Percentiles rank a stretch among this genome's conserved stretches.
Conservation (phyloP, 2,797 vertebrate species). For the Lagorchestes hirsutus region DNA sequence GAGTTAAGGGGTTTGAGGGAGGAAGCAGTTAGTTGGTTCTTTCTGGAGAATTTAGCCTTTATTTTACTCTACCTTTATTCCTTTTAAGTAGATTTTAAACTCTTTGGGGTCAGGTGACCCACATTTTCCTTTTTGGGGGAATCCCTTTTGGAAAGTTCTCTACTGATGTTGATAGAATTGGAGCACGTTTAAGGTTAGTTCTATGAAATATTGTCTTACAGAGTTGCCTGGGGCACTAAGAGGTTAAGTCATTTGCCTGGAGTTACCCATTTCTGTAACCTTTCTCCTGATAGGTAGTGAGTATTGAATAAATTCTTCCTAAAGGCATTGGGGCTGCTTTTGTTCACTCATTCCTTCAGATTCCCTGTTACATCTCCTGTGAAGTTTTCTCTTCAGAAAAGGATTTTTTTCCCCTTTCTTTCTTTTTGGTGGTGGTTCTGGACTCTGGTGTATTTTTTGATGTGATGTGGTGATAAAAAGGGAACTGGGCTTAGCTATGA, state of each 20-base stretch:
- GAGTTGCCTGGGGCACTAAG: neutral
- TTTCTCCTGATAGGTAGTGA: neutral
- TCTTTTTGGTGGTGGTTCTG: neutral
- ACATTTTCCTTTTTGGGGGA: neutral
- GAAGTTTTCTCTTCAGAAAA: neutral
- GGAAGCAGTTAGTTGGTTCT: neutral
- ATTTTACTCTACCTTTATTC: neutral
- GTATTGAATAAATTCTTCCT: neutral
- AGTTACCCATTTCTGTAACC: neutral
- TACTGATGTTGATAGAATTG: neutral
- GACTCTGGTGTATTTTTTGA: neutral
- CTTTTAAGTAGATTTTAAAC: neutral
- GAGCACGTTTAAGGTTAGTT: neutral
- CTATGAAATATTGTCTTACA: neutral
- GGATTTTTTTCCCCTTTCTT: neutral
- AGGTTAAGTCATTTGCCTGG: neutral
- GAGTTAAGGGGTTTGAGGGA: neutral
- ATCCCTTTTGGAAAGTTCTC: neutral
- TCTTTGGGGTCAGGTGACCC: neutral
- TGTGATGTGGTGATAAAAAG: neutral
- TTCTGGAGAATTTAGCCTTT: neutral
- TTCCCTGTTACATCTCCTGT: neutral
- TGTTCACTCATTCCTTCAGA: neutral
- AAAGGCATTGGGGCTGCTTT: neutral
- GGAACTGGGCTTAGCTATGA: neutral